These are phyloP conservation scores for Rhagoletis pomonella DNA, from an alignment of 1,140 invertebrate species.

Conservation along the genomic window DNA sequence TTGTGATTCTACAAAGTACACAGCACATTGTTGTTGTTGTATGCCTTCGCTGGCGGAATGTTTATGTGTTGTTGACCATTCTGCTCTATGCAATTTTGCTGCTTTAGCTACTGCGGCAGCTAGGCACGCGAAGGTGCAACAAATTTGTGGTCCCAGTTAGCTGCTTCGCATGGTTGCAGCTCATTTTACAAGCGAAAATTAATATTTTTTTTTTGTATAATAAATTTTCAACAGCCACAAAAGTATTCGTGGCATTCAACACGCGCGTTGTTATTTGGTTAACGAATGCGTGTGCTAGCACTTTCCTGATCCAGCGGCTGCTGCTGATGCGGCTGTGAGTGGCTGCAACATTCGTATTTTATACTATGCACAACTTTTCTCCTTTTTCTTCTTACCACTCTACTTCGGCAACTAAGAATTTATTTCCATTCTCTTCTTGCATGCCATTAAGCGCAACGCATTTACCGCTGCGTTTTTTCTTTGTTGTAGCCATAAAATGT, in stretches of 20 bases:
- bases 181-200: conserved; percentile 6
- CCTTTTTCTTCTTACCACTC: background rate
- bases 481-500: conserved; percentile 31
- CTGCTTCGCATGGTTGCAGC: background rate
- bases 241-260: conserved; percentile 6
- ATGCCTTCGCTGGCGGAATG: background rate
- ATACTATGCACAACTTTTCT: background rate
- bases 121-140: conserved; percentile 28
- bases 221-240: background rate
- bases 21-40: background rate
- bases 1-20: background rate
- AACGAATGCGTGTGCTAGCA: conserved; percentile 1
- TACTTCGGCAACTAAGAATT: background rate
- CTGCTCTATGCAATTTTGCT: background rate
- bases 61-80: conserved; percentile 25
- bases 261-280: background rate
- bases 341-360: background rate
- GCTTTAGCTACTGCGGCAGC: background rate
- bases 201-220: conserved; percentile 18
- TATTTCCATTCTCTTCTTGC: background rate
- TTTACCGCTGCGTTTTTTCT: conserved; percentile 26
- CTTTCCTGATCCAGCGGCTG: background rate
- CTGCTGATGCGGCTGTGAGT: background rate
- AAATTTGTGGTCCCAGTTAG: conserved; percentile 6
- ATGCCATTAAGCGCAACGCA: conserved; percentile 36